Percentiles rank a stretch among this genome's conserved stretches.
Evolutionary conservation across 2,888 invertebrate species (phyloP).

Genomic region (Drosophila formosana): DNA sequence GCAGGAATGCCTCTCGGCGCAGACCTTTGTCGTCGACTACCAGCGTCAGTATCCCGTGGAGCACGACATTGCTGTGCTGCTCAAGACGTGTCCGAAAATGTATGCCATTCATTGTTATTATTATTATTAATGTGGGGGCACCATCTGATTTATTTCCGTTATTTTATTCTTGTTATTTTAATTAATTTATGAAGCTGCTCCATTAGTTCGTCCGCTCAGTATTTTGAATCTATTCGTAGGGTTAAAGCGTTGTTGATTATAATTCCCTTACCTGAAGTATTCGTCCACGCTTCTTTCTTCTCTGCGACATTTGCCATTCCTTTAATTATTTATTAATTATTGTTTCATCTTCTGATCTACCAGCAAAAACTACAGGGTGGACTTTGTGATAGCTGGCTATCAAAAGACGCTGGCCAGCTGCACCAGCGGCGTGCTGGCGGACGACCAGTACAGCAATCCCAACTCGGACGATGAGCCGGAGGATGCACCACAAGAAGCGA

Average conservation of each 20-base stretch:
- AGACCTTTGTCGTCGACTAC: slow-evolving; percentile 89
- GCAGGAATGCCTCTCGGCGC: slow-evolving; percentile 86
- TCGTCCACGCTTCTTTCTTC: no score
- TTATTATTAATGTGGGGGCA: no score
- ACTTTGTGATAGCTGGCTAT: slow-evolving; percentile 63
- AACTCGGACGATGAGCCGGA: slow-evolving; percentile 39
- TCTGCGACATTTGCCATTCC: no score
- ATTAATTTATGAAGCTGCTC: no score
- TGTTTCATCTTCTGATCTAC: background rate
- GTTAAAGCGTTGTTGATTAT: no score
- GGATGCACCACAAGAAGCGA: background rate
- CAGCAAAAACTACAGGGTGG: slow-evolving; percentile 66
- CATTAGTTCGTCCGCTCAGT: no score
- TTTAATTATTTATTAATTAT: background rate
- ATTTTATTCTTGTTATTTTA: no score
- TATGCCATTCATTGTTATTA: slow-evolving; percentile 85
- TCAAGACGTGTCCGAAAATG: slow-evolving; percentile 88
- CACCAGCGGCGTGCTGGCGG: slow-evolving; percentile 52
- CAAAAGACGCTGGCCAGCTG: slow-evolving; percentile 60
- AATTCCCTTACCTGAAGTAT: no score
- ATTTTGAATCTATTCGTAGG: no score
- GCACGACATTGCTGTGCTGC: slow-evolving; percentile 88
- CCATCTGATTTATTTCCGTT: no score
- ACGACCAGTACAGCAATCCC: slow-evolving; percentile 26
- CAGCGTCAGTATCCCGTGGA: slow-evolving; percentile 88